Evolutionary conservation across 1,140 invertebrate species (phyloP).

Genomic region (Vollenhovia emeryi): DNA sequence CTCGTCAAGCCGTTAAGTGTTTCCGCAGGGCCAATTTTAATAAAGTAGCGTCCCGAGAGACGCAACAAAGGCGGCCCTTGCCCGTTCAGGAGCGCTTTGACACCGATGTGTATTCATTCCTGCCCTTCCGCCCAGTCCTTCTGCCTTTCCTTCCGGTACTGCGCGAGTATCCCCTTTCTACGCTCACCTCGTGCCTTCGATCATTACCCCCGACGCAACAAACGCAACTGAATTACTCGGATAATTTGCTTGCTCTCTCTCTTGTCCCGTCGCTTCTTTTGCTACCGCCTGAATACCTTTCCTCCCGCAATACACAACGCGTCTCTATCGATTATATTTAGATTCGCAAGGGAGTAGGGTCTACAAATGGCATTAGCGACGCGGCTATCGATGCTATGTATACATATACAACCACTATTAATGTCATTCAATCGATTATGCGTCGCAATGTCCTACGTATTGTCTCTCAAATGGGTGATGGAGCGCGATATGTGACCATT

Average conservation of each 20-base stretch:
- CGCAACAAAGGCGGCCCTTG: constrained; percentile 68
- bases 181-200: constrained; percentile 32
- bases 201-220: constrained; percentile 31
- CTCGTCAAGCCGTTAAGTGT: constrained; percentile 70
- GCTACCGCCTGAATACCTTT: neutral
- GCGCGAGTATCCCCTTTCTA: constrained; percentile 55
- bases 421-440: constrained; percentile 26
- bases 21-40: constrained; percentile 77
- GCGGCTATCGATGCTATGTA: neutral
- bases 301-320: too few species aligned
- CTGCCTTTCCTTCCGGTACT: constrained; percentile 25
- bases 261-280: neutral
- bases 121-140: constrained; percentile 6
- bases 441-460: neutral
- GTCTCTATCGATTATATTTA: constrained; percentile 30
- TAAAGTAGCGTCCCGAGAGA: constrained; percentile 67
- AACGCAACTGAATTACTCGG: neutral
- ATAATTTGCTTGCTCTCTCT: constrained; percentile 36
- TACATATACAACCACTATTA: constrained; percentile 9
- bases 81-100: constrained; percentile 58
- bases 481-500: neutral
- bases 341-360: neutral
- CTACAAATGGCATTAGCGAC: constrained; percentile 31
- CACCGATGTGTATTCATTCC: constrained; percentile 59
- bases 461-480: neutral